A percentile compares a stretch with the other conserved stretches of the same genome.
Conservation (phyloP, 35 echinoderm and acorn worm species). For the Nesometra sesokonis region DNA sequence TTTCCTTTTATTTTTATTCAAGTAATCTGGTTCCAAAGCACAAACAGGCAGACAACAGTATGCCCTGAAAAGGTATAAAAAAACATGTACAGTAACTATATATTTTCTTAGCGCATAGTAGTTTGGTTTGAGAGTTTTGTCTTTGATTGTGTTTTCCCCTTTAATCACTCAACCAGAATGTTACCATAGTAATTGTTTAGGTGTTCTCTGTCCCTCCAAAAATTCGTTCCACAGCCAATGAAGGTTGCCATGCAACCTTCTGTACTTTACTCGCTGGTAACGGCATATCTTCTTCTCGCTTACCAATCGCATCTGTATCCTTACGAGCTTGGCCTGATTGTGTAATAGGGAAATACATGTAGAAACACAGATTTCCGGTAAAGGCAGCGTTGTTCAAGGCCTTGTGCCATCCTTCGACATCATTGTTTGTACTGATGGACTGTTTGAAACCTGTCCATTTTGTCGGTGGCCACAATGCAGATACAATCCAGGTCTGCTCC, state of each 20-base stretch:
- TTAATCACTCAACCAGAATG: no score
- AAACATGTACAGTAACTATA: no score
- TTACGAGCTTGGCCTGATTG: background rate
- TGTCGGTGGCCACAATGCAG: background rate
- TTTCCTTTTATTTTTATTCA: no score
- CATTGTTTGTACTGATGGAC: slow-evolving; percentile 34
- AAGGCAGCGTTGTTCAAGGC: slow-evolving; percentile 2
- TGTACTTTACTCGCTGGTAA: slow-evolving; percentile 20
- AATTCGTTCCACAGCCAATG: background rate
- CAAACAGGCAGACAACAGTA: no score
- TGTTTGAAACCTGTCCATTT: slow-evolving; percentile 2
- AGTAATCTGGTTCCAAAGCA: no score
- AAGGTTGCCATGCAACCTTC: background rate
- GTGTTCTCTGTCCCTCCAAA: background rate
- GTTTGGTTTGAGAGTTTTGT: no score
- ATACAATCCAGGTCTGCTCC: background rate
- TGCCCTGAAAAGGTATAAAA: no score
- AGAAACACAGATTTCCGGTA: background rate
- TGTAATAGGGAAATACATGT: slow-evolving; percentile 9
- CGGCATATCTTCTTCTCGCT: slow-evolving; percentile 1
- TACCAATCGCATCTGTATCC: slow-evolving; percentile 10
- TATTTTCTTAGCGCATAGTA: no score
- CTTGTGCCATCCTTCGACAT: slow-evolving; percentile 37
- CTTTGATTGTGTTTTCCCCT: no score
- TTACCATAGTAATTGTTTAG: background rate